Evolutionary conservation across 53 echinoderm and acorn worm genomes (phyloP).

Genomic region (Actinopyga echinites): DNA sequence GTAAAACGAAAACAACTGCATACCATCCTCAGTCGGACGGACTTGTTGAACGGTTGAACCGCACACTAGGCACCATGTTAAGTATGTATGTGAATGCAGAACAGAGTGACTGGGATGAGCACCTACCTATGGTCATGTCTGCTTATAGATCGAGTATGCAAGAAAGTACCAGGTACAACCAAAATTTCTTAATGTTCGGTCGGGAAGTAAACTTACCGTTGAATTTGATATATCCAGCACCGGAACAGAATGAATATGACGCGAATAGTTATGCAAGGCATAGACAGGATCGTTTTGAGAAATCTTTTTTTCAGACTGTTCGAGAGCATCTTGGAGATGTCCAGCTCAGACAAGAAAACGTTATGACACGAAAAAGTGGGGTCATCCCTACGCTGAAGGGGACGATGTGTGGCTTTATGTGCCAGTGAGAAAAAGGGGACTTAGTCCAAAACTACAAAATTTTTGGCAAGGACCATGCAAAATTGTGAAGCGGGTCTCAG

Average conservation of each 20-base stretch:
- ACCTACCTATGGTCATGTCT: background rate
- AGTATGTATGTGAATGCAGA: background rate
- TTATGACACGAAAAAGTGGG: background rate
- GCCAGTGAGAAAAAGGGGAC: background rate
- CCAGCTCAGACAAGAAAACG: background rate
- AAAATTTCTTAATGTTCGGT: background rate
- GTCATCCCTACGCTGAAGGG: background rate
- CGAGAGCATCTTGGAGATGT: background rate
- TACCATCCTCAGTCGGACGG: background rate
- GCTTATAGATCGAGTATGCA: background rate
- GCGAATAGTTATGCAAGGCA: background rate
- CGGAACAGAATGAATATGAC: background rate
- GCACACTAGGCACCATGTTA: background rate
- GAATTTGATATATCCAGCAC: background rate
- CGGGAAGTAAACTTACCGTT: background rate
- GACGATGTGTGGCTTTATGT: background rate
- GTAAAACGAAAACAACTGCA: background rate
- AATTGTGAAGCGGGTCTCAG: background rate
- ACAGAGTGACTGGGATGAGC: background rate
- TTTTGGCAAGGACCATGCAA: background rate
- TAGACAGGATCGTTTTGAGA: background rate
- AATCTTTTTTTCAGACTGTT: background rate
- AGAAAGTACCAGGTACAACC: background rate
- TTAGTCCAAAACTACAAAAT: background rate
- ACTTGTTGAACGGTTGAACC: background rate